Percentiles rank a stretch among this genome's conserved stretches.
Conservation (phyloP, 2,888 invertebrate genomes). For the Eulithis prunata region DNA sequence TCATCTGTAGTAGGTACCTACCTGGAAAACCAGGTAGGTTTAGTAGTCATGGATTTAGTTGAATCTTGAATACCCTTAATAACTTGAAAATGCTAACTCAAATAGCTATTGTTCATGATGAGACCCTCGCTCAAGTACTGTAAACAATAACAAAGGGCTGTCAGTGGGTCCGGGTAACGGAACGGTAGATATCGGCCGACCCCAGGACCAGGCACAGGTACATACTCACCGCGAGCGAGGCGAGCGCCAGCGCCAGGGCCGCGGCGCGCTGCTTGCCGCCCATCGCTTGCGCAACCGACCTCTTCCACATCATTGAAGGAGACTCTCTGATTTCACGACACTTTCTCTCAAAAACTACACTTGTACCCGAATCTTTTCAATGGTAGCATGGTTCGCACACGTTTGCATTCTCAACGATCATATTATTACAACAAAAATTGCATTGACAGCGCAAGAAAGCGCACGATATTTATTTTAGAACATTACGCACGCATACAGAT, state of each 20-base stretch:
- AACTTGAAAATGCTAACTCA: no score
- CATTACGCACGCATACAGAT: conserved; percentile 27
- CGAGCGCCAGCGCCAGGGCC: conserved; percentile 60
- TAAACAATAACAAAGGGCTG: conserved; percentile 30
- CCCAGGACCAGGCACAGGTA: background rate
- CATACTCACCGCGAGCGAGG: conserved; percentile 66
- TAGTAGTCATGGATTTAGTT: no score
- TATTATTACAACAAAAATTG: conserved; percentile 48
- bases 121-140: background rate
- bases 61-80: no score
- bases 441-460: conserved; percentile 30
- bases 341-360: conserved; percentile 75
- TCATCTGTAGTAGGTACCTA: no score
- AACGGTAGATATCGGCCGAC: background rate
- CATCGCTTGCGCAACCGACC: conserved; percentile 80
- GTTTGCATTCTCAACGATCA: conserved; percentile 50
- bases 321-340: conserved; percentile 79
- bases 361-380: conserved; percentile 48
- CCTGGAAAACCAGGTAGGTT: no score
- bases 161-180: background rate
- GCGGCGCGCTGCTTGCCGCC: conserved; percentile 50
- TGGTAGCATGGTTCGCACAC: conserved; percentile 57
- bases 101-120: no score
- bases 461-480: conserved; percentile 37
- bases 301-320: conserved; percentile 83